Base-by-base conservation (phyloP, 2,797 vertebrate genomes). In the Notolepis coatsorum region DNA sequence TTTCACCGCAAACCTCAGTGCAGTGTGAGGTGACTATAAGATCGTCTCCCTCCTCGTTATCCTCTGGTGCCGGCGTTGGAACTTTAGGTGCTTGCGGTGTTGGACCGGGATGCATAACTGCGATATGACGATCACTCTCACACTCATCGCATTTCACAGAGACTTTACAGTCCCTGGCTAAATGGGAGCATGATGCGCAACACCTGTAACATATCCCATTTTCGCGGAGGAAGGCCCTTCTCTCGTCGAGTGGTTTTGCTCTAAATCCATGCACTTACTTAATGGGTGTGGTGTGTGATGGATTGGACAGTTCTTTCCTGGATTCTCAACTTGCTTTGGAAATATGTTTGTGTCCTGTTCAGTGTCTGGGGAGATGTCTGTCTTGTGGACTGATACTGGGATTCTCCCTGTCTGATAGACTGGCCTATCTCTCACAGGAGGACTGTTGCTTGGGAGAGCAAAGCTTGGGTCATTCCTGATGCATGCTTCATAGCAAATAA, bases 141-240 rank as follows among this genome's bases (percentile, higher is more conserved):
- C 27, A 50, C 17, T 50, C 47, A 30, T 25, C 30, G 12, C 25
- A 50, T 5, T 18, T 13, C 5, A 31, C 31, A 9, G 1, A 7
- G 12, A 17, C 47, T 18, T 30, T 50, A 50, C 47, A 31, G 13
- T 50, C 47, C 10, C 18, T 50, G 9, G 47, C 47, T 28, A 4
- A 0, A 6, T 59, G 30, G 1, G 18, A 35, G 5, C 10, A 35
- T 4, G 56, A 59, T 2, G 18, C 5, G 13, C 56, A 58, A 20
- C 55, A 21, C 24, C 35, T 59, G 13, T 13, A 45, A 12, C 55
- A 58, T 23, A 59, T 46, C 8, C 3, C 47, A 10, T 57, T 24
- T 15, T 57, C 54, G 20, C 31, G 30, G 7, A 57, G 25, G 9
- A 43, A 30, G 15, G 28, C 18, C 15, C 33, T 59, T 21, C 23